Percentiles rank a stretch among this genome's conserved stretches.
Evolutionary conservation across 2,113 vertebrate species (phyloP).

Genomic region (Myotis brandtii): DNA sequence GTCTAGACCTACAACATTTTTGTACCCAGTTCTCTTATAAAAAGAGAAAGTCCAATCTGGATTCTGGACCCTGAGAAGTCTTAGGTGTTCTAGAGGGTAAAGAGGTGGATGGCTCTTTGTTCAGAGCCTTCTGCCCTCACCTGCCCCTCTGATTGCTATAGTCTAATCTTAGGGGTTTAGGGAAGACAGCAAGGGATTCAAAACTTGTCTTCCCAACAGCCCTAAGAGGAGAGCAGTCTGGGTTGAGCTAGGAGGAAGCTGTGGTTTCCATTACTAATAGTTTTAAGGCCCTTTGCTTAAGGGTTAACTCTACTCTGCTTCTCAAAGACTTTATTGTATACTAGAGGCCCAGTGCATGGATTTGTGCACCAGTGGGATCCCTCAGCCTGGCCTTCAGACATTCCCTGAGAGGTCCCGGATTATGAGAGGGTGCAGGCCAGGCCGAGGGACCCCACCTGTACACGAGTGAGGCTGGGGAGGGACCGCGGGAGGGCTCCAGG

Average conservation of each 20-base stretch:
- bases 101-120: background rate
- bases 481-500: no score
- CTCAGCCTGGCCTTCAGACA: no score
- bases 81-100: background rate
- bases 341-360: no score
- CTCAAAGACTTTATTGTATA: background rate
- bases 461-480: no score
- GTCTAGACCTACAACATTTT: background rate
- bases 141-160: background rate
- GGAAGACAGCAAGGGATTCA: background rate
- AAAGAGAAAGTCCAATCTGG: background rate
- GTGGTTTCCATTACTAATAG: background rate
- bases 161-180: background rate
- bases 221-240: background rate
- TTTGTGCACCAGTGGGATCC: no score
- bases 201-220: background rate
- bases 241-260: background rate
- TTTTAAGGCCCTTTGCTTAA: constrained; percentile 23
- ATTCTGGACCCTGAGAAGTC: background rate
- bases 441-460: no score
- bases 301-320: background rate
- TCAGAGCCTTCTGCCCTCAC: background rate
- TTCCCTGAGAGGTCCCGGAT: no score
- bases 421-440: no score
- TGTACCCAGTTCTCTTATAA: background rate